Conservation (phyloP, 1,140 invertebrate species). For the Choristoneura fumiferana region DNA sequence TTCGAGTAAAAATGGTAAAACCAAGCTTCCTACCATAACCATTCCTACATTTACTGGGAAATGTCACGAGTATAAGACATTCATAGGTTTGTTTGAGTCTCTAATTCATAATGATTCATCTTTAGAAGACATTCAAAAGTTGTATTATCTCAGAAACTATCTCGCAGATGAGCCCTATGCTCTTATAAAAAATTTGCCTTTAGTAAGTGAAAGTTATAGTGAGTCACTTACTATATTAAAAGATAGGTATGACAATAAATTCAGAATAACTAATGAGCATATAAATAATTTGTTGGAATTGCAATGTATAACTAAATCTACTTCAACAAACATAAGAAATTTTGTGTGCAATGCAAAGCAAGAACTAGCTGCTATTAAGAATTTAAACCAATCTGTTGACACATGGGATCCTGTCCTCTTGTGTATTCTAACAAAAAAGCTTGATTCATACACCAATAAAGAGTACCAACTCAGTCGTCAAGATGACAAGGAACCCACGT, state of each 20-base stretch:
- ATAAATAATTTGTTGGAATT: neutral
- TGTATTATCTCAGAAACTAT: no score
- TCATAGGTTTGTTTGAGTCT: no score
- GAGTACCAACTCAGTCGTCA: neutral
- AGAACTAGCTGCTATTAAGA: neutral
- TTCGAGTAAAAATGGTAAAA: no score
- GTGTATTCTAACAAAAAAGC: neutral
- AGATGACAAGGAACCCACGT: constrained; percentile 1
- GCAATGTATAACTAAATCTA: constrained; percentile 4
- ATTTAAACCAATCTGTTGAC: neutral
- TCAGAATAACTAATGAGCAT: constrained; percentile 6
- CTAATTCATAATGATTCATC: no score
- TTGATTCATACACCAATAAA: neutral
- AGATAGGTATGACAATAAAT: constrained; percentile 15
- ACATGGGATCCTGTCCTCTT: constrained; percentile 1
- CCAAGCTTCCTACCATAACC: no score
- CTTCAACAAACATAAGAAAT: neutral
- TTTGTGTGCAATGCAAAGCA: constrained; percentile 12
- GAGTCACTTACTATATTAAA: neutral
- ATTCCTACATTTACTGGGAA: no score
- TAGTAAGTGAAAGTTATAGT: constrained; percentile 7
- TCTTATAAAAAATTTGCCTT: constrained; percentile 6
- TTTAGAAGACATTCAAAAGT: no score
- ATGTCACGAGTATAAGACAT: no score
- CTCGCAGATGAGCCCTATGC: constrained; percentile 4